Conservation (phyloP, 2,113 vertebrate species). For the Leptosomus discolor region DNA sequence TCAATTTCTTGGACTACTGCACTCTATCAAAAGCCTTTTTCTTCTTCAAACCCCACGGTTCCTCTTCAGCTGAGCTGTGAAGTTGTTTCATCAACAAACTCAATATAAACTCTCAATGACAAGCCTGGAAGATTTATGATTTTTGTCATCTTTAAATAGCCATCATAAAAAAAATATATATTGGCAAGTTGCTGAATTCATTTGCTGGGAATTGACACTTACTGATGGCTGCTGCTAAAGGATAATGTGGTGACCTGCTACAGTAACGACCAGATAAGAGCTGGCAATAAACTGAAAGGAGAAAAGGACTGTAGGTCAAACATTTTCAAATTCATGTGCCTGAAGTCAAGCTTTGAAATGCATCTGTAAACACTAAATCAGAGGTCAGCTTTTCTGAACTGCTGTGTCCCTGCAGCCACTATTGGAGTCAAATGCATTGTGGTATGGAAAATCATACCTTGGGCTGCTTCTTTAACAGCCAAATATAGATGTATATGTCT, state of each 20-base stretch:
- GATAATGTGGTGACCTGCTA: slow-evolving; percentile 10
- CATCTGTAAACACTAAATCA: slow-evolving; percentile 8
- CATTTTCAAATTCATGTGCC: background rate
- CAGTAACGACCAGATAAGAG: slow-evolving; percentile 24
- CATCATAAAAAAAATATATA: background rate
- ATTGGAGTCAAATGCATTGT: background rate
- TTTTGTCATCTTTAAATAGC: slow-evolving; percentile 58
- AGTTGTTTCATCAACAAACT: slow-evolving; percentile 54
- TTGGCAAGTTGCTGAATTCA: background rate
- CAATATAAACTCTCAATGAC: slow-evolving; percentile 29
- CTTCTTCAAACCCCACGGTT: slow-evolving; percentile 22
- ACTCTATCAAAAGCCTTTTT: slow-evolving; percentile 41
- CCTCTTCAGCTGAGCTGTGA: slow-evolving; percentile 41
- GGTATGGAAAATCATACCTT: background rate
- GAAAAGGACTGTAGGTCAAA: slow-evolving; percentile 28
- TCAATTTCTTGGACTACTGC: slow-evolving; percentile 56
- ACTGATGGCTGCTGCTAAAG: slow-evolving; percentile 21
- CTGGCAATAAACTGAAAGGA: background rate
- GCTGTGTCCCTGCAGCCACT: background rate
- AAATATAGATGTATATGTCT: background rate
- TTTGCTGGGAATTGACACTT: slow-evolving; percentile 48
- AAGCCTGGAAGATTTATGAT: slow-evolving; percentile 44
- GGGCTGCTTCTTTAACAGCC: background rate
- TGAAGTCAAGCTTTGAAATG: slow-evolving; percentile 14
- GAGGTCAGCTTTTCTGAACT: slow-evolving; percentile 1